Conservation (phyloP, 2,888 invertebrate genomes). For the Erebia aethiops region DNA sequence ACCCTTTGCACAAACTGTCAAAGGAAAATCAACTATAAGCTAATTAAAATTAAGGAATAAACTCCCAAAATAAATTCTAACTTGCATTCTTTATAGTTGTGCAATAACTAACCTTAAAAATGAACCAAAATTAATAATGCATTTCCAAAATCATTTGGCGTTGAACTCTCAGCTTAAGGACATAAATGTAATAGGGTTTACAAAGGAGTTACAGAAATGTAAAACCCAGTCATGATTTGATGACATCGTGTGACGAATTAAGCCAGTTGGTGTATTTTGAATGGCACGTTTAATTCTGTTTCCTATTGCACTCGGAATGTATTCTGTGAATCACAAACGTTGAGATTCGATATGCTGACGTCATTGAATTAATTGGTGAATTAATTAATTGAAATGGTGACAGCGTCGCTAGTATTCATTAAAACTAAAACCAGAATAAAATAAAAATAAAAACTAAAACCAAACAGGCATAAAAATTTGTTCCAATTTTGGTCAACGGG, state of each 20-base stretch:
- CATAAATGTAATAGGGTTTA: neutral
- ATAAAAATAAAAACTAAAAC: too few species aligned
- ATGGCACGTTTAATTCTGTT: constrained; percentile 80
- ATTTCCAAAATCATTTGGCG: constrained; percentile 29
- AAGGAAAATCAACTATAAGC: constrained; percentile 17
- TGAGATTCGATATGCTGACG: constrained; percentile 64
- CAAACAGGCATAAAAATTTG: too few species aligned
- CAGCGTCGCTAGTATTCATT: too few species aligned
- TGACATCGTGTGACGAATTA: constrained; percentile 63
- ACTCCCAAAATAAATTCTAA: neutral
- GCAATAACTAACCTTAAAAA: constrained; percentile 34
- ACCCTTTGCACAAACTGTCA: constrained; percentile 15
- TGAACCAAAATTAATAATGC: constrained; percentile 36
- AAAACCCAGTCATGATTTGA: constrained; percentile 32
- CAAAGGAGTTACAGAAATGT: neutral
- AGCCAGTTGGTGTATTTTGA: constrained; percentile 72
- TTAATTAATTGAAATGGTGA: too few species aligned
- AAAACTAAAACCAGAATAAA: too few species aligned
- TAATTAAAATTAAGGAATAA: constrained; percentile 10
- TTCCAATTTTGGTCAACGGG: too few species aligned
- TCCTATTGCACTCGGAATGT: constrained; percentile 64
- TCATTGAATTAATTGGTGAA: too few species aligned
- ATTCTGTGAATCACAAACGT: constrained; percentile 41
- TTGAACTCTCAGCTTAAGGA: constrained; percentile 25
- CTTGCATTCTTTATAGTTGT: constrained; percentile 23